Evolutionary conservation across 2,888 invertebrate species (phyloP).

Genomic region (Norana najaformis): DNA sequence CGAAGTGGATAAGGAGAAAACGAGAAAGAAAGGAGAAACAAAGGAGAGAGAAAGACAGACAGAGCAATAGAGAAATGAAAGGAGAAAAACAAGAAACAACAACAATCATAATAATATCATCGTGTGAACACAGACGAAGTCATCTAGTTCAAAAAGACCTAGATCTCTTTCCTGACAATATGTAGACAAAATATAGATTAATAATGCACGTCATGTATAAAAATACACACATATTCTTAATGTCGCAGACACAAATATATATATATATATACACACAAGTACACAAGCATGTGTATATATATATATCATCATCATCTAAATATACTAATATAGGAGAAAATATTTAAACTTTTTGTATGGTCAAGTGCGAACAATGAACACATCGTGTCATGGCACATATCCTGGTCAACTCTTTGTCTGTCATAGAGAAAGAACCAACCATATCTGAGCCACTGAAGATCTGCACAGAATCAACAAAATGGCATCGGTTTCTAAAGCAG

Average conservation of each 20-base stretch:
- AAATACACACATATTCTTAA: slow-evolving; percentile 19
- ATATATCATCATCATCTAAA: neutral
- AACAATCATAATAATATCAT: neutral
- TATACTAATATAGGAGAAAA: neutral
- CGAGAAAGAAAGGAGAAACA: neutral
- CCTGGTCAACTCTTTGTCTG: neutral
- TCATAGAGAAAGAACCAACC: neutral
- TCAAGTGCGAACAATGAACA: slow-evolving; percentile 24
- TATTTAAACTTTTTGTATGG: neutral
- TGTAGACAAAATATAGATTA: slow-evolving; percentile 23
- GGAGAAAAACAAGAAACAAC: neutral
- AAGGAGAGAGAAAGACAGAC: neutral
- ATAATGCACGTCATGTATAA: slow-evolving; percentile 25
- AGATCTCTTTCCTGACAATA: slow-evolving; percentile 17
- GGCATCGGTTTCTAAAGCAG: neutral
- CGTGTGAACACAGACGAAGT: slow-evolving; percentile 9
- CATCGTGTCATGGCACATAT: slow-evolving; percentile 1
- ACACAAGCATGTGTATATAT: neutral
- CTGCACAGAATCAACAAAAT: neutral
- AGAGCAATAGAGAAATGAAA: neutral
- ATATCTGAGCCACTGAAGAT: slow-evolving; percentile 4
- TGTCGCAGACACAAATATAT: neutral
- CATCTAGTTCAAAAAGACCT: neutral
- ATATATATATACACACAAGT: neutral
- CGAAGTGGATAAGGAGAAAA: neutral